Base-by-base conservation (phyloP, 2,888 invertebrate species). In the Limenitis arthemis region DNA sequence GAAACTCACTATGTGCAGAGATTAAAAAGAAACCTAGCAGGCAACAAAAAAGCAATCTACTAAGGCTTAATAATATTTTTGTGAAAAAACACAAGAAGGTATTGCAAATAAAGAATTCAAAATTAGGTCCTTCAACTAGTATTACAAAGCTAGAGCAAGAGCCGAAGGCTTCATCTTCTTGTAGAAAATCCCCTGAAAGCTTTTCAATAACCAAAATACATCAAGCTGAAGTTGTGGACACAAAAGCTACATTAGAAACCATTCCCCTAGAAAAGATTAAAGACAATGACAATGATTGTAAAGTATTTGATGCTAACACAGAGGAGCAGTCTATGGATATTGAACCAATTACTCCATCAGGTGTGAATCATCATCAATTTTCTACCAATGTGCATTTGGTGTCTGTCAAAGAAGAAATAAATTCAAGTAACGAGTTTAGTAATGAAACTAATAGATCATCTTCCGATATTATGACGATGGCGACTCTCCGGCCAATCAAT, bases 81-180 rank as follows among this genome's bases (percentile, higher is more conserved):
- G 77, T 83, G 28, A 86, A 78, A 60, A 87, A 86, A 62, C 70
- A 77, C 53, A 86, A 84, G 58, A 86, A 85, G 65, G 65, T 84
- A 49, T 68, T 87, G 53, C 77, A 84, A 56, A 86, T 86, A 46
- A 86, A 83, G 56, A 85, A 85, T 64, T 67, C 72, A 5, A 84
- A 79, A 61, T 61, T 63, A 46, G 48, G 63, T 39, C 51, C 58
- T 29, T 47, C 55, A 28, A 62, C 56, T 34, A 54, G 55, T 41
- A 52, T 43, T 5, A 58, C 49, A 50, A 56, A 52, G 34, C 53
- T 47, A 44, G 70, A 70, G 20, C 55, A 54, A 44, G 75, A 73
- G 40, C 69, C 73, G 4, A 55, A 62, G 49, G 68, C 82, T 5
- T 74, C 78, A 12, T 76, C 81, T 20, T 79, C 83, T 3, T 63